phyloP scores from a whole-genome alignment of 1,140 invertebrate species.

The Drosophila kepulauana region DNA sequence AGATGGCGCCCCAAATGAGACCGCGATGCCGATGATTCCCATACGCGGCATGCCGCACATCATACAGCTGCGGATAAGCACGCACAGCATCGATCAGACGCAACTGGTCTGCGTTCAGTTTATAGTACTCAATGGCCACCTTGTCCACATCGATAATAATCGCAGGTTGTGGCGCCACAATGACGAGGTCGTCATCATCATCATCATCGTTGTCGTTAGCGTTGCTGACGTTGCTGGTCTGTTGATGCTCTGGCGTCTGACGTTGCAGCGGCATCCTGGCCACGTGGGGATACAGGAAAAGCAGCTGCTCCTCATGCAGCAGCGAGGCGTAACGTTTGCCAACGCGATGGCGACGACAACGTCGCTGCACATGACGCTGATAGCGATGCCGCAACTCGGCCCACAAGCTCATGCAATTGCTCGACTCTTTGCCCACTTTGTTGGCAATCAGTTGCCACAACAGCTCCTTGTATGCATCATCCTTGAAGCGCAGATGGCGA shows the following conservation, averaged over 20 bases:
- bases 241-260: neutral
- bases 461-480: slow-evolving; percentile 37
- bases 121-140: slow-evolving; percentile 19
- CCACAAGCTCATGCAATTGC: slow-evolving; percentile 58
- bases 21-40: slow-evolving; percentile 56
- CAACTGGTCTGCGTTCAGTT: neutral
- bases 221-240: neutral
- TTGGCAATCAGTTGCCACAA: slow-evolving; percentile 52
- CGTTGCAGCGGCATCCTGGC: slow-evolving; percentile 15
- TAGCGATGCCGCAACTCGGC: slow-evolving; percentile 57
- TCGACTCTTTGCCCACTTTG: neutral
- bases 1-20: slow-evolving; percentile 68
- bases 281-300: slow-evolving; percentile 70
- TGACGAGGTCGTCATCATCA: slow-evolving; percentile 27
- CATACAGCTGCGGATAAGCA: slow-evolving; percentile 66
- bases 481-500: slow-evolving; percentile 34
- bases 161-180: slow-evolving; percentile 11
- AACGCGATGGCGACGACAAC: neutral
- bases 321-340: slow-evolving; percentile 42
- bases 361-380: slow-evolving; percentile 59
- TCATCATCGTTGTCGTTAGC: neutral
- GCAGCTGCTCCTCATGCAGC: slow-evolving; percentile 61
- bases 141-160: slow-evolving; percentile 59
- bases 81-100: slow-evolving; percentile 54
- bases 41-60: slow-evolving; percentile 28